Conservation (phyloP, 2,797 vertebrate genomes). For the Hyperoplus lanceolatus region DNA sequence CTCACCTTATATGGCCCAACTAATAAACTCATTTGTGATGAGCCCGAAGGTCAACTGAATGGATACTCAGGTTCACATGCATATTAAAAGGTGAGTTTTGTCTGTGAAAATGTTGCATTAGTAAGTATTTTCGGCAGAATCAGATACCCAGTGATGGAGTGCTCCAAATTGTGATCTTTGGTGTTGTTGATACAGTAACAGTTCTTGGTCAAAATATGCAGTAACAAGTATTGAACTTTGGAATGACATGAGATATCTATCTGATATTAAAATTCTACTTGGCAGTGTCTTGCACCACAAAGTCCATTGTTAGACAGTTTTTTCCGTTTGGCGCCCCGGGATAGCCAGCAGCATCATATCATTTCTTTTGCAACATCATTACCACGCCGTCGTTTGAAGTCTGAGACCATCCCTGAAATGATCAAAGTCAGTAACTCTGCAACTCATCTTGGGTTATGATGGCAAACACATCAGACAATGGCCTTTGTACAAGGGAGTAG, state of each 20-base stretch:
- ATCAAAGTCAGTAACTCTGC: constrained; percentile 66
- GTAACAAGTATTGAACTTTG: constrained; percentile 47
- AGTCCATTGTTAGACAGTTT: constrained; percentile 45
- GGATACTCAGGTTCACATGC: constrained; percentile 61
- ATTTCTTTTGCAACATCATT: constrained; percentile 69
- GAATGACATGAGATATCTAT: constrained; percentile 38
- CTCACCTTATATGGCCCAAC: constrained; percentile 80
- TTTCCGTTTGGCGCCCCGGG: constrained; percentile 21
- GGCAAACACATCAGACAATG: constrained; percentile 63
- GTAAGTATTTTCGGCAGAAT: neutral
- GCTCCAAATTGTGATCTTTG: constrained; percentile 10
- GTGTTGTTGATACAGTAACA: neutral
- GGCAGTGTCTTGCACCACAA: constrained; percentile 55
- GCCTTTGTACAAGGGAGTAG: constrained; percentile 76
- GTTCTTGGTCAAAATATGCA: constrained; percentile 6
- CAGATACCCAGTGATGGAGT: constrained; percentile 16
- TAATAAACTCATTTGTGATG: constrained; percentile 88
- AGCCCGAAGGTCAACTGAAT: constrained; percentile 84
- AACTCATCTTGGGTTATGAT: constrained; percentile 67
- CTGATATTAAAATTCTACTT: constrained; percentile 55
- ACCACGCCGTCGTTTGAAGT: constrained; percentile 68
- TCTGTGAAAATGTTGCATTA: constrained; percentile 9
- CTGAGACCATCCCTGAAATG: constrained; percentile 52
- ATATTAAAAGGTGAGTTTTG: constrained; percentile 21
- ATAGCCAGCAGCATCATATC: constrained; percentile 54